A percentile compares a stretch with the other conserved stretches of the same genome.
These are phyloP conservation scores for Drosophila neonasuta DNA, from an alignment of 2,888 invertebrate species.

Conservation along the genomic window DNA sequence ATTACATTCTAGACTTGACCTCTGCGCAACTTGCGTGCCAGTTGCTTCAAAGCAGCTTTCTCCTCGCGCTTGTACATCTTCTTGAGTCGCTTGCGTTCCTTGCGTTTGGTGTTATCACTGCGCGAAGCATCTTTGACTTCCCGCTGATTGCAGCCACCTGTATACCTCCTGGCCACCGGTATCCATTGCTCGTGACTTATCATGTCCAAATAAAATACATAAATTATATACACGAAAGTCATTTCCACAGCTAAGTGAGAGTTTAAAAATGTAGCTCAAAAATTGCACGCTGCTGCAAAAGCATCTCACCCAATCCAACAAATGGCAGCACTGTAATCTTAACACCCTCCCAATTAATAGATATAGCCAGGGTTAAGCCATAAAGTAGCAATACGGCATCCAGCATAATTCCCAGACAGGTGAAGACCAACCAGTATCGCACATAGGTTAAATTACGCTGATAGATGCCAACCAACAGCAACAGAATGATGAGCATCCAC, in stretches of 20 bases:
- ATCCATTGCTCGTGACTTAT: conserved; percentile 31
- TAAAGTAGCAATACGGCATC: conserved; percentile 60
- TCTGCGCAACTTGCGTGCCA: conserved; percentile 20
- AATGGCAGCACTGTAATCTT: conserved; percentile 61
- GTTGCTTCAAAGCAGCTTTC: conserved; percentile 28
- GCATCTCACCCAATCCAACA: conserved; percentile 51
- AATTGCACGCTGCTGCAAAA: neutral
- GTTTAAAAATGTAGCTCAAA: neutral
- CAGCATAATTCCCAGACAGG: conserved; percentile 62
- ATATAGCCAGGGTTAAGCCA: conserved; percentile 58
- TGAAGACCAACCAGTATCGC: conserved; percentile 64
- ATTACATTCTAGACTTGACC: conserved; percentile 18
- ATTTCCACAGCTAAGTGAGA: conserved; percentile 60
- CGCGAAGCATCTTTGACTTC: neutral
- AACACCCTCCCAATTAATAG: conserved; percentile 60
- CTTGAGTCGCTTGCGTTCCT: conserved; percentile 32
- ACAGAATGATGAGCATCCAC: conserved; percentile 55
- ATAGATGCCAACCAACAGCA: conserved; percentile 50
- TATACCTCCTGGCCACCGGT: conserved; percentile 27
- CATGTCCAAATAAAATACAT: conserved; percentile 59
- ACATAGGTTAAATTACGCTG: conserved; percentile 37
- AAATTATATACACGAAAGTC: conserved; percentile 67
- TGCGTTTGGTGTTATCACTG: conserved; percentile 11
- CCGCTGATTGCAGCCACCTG: conserved; percentile 16
- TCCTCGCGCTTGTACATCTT: conserved; percentile 30